A percentile compares a stretch with the other conserved stretches of the same genome.
Conservation (phyloP, 1,140 invertebrate species). For the Caenorhabditis latens region DNA sequence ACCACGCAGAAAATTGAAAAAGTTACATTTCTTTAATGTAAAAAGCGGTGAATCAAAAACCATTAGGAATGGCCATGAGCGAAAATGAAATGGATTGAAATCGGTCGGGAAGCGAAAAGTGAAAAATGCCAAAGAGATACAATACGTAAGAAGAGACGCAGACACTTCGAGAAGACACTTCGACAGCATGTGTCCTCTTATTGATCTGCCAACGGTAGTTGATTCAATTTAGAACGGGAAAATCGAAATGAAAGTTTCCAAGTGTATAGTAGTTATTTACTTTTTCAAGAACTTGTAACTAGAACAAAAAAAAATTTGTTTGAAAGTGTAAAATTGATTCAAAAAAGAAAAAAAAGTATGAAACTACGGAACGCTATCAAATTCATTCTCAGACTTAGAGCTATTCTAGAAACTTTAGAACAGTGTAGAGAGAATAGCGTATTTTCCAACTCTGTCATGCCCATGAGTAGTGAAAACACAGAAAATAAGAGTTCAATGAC, state of each 20-base stretch:
- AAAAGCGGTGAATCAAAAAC: not conserved
- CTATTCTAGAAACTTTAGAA: too few species aligned
- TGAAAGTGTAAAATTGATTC: too few species aligned
- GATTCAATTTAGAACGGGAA: not conserved
- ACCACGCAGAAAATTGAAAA: too few species aligned
- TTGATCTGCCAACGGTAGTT: not conserved
- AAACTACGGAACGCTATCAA: too few species aligned
- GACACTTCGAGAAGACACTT: not conserved
- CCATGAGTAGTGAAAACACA: not conserved
- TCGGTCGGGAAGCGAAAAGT: not conserved
- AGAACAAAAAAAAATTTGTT: too few species aligned
- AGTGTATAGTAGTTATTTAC: not conserved
- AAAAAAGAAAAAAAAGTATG: too few species aligned
- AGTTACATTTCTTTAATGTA: too few species aligned
- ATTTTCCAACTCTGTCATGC: too few species aligned
- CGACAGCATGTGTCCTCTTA: not conserved
- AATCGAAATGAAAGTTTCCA: not conserved
- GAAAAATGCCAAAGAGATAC: not conserved
- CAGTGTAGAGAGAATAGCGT: too few species aligned
- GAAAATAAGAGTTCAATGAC: not conserved
- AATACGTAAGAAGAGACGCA: not conserved
- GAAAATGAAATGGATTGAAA: constrained; percentile 17
- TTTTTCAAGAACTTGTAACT: too few species aligned
- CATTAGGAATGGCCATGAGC: not conserved
- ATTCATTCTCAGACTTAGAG: too few species aligned